A percentile compares a stretch with the other conserved stretches of the same genome.
Conservation (phyloP, 2,113 vertebrate genomes). For the Columbina picui region DNA sequence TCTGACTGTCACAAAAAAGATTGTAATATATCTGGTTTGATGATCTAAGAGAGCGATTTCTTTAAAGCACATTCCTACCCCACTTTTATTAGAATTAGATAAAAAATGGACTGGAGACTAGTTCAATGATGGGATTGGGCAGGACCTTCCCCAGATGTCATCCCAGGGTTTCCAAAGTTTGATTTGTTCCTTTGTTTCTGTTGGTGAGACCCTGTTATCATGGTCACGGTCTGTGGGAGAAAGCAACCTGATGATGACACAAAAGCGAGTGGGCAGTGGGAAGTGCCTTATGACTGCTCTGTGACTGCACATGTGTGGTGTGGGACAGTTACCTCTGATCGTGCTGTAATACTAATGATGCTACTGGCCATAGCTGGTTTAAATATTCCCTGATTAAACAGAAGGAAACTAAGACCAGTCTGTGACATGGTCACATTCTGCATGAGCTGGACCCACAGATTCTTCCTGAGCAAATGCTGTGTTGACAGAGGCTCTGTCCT, state of each 20-base stretch:
- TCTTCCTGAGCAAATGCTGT: not conserved
- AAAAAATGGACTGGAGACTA: not conserved
- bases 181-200: not conserved
- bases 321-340: not conserved
- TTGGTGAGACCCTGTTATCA: not conserved
- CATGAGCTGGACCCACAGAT: not conserved
- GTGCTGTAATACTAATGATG: not conserved
- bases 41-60: not conserved
- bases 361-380: not conserved
- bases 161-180: not conserved
- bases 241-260: not conserved
- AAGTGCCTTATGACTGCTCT: not conserved
- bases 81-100: not conserved
- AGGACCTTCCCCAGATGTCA: not conserved
- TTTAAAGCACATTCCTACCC: not conserved
- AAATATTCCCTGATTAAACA: not conserved
- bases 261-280: not conserved
- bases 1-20: not conserved
- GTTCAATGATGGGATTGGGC: not conserved
- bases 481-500: not conserved
- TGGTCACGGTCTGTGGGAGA: not conserved
- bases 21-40: not conserved
- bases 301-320: not conserved
- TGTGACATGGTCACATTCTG: not conserved
- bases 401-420: not conserved